phyloP scores from a whole-genome alignment of 1,140 invertebrate genomes.

The Drosophila jambulina region DNA sequence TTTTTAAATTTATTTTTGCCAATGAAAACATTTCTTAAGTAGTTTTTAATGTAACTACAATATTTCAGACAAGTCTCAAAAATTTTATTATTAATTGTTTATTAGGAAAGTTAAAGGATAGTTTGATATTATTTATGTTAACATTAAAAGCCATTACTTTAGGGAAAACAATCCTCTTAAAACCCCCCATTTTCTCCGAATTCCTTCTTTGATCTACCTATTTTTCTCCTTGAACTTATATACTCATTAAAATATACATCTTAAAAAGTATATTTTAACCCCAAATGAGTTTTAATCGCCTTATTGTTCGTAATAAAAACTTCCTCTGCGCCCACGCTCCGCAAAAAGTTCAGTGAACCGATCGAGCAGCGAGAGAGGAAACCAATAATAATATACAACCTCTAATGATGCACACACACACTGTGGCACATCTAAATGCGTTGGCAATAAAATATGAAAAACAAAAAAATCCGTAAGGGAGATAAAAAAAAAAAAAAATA shows the following conservation, averaged over 20 bases:
- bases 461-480: slow-evolving; percentile 42
- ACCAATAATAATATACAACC: slow-evolving; percentile 61
- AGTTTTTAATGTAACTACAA: not conserved
- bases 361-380: slow-evolving; percentile 32
- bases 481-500: slow-evolving; percentile 22
- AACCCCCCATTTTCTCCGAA: too few relatives aligned
- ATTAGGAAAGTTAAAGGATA: not conserved
- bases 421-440: slow-evolving; percentile 54
- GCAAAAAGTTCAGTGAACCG: slow-evolving; percentile 69
- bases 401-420: slow-evolving; percentile 66
- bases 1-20: not conserved
- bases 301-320: slow-evolving; percentile 38
- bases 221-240: not conserved
- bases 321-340: slow-evolving; percentile 46
- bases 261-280: slow-evolving; percentile 4
- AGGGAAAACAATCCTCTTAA: not conserved
- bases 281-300: slow-evolving; percentile 15
- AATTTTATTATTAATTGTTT: not conserved
- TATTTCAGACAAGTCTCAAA: not conserved
- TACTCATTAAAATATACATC: not conserved
- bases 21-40: not conserved
- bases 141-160: too few relatives aligned
- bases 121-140: not conserved
- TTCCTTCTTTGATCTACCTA: not conserved
- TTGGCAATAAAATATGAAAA: slow-evolving; percentile 72